Evolutionary conservation across 2,797 vertebrate species (phyloP).

Genomic region (Spatula clypeata): DNA sequence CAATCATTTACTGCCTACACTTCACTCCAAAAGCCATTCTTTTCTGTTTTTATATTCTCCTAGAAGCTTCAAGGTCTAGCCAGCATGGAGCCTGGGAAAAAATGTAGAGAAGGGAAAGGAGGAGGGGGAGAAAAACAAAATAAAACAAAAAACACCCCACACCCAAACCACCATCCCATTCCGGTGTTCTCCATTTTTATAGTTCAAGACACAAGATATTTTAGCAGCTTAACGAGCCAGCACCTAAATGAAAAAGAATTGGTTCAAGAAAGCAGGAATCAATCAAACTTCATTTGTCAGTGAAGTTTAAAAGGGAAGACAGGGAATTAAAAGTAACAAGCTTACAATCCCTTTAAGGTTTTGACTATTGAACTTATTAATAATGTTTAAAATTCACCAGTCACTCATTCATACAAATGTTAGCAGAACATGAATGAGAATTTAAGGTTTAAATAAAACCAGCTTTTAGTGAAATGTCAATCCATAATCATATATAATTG

Average conservation of each 20-base stretch:
- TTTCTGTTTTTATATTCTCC: background rate
- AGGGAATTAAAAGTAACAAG: background rate
- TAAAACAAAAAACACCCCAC: background rate
- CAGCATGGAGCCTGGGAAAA: background rate
- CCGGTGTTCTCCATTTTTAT: background rate
- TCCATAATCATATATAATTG: constrained; percentile 25
- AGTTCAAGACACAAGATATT: background rate
- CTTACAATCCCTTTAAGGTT: background rate
- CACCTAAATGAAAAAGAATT: background rate
- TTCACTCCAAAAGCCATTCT: background rate
- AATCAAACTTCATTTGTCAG: background rate
- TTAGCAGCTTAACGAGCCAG: background rate
- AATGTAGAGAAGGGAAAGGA: background rate
- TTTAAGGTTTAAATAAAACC: constrained; percentile 16
- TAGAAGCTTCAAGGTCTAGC: background rate
- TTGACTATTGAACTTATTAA: background rate
- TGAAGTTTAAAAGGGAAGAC: background rate
- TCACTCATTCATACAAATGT: background rate
- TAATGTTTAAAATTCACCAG: background rate
- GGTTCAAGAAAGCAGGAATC: background rate
- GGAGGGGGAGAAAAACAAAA: fast-evolving
- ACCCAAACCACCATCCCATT: background rate
- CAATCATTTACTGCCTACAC: background rate
- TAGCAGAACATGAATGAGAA: background rate
- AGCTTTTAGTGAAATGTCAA: constrained; percentile 3